A percentile compares a stretch with the other conserved stretches of the same genome.
Conservation (phyloP, 2,888 invertebrate genomes). For the Tenthredo mesomela region DNA sequence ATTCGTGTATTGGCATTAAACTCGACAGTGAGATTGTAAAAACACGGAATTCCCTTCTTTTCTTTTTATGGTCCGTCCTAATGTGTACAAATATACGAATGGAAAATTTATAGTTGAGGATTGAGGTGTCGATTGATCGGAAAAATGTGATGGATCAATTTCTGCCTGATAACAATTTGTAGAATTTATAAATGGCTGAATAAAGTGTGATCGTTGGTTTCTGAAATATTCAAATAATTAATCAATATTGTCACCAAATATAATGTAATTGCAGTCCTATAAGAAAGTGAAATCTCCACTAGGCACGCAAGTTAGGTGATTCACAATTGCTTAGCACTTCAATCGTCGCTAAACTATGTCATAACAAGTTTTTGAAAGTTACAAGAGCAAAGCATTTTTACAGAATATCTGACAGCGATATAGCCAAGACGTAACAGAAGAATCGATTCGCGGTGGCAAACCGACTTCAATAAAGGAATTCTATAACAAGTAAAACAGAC, state of each 20-base stretch:
- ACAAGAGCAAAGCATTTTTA: background rate
- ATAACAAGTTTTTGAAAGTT: too few relatives aligned
- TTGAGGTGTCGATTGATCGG: background rate
- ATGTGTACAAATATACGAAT: background rate
- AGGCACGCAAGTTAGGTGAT: slow-evolving; percentile 14
- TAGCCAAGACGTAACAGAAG: background rate
- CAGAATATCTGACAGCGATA: background rate
- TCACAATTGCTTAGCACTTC: background rate
- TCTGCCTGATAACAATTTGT: background rate
- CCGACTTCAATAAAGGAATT: background rate
- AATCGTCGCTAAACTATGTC: background rate
- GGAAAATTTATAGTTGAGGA: background rate
- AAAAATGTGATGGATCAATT: background rate
- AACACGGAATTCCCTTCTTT: background rate
- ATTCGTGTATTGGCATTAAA: background rate
- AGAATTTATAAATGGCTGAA: background rate
- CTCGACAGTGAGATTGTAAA: background rate
- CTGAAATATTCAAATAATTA: slow-evolving; percentile 46
- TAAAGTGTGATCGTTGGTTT: slow-evolving; percentile 45
- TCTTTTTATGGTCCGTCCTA: background rate
- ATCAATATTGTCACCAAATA: slow-evolving; percentile 43
- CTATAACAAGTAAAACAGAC: background rate
- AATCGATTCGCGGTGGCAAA: background rate
- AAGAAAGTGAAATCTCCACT: slow-evolving; percentile 43
- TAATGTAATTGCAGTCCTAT: slow-evolving; percentile 47